phyloP scores from a whole-genome alignment of 2,888 invertebrate genomes.

The Tenthredo amoena region DNA sequence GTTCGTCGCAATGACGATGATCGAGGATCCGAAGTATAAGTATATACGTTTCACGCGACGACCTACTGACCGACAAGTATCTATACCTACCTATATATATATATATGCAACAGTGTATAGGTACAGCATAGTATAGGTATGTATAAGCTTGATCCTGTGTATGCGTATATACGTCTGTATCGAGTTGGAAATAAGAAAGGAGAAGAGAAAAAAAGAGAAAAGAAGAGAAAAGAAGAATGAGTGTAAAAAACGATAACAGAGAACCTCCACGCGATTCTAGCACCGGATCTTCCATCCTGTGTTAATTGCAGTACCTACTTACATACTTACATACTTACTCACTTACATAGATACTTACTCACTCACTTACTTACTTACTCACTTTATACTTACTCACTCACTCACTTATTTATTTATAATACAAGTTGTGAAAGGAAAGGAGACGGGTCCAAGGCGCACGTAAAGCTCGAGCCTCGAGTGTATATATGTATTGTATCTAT shows the following conservation, averaged over 20 bases:
- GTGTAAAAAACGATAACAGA: neutral
- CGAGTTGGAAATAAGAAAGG: neutral
- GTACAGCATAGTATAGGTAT: neutral
- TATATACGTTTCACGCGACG: neutral
- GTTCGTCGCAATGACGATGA: neutral
- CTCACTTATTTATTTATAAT: neutral
- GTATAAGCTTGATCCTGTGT: neutral
- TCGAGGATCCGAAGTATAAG: neutral
- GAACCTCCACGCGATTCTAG: neutral
- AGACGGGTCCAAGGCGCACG: neutral
- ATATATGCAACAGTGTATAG: neutral
- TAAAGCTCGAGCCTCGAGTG: neutral
- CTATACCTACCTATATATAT: too few species aligned
- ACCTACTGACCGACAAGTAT: constrained; percentile 30
- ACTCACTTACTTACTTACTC: neutral
- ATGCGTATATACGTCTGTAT: neutral
- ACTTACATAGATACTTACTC: neutral
- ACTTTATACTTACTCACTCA: too few species aligned
- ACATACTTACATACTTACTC: neutral
- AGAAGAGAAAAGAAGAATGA: neutral
- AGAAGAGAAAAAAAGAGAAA: neutral
- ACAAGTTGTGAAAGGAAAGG: constrained; percentile 21
- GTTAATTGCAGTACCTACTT: neutral
- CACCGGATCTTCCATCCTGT: neutral
- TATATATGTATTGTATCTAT: too few species aligned